Percentiles rank a stretch among this genome's conserved stretches.
phyloP scores from a whole-genome alignment of 1,140 invertebrate genomes.

The Drosophila bocqueti region DNA sequence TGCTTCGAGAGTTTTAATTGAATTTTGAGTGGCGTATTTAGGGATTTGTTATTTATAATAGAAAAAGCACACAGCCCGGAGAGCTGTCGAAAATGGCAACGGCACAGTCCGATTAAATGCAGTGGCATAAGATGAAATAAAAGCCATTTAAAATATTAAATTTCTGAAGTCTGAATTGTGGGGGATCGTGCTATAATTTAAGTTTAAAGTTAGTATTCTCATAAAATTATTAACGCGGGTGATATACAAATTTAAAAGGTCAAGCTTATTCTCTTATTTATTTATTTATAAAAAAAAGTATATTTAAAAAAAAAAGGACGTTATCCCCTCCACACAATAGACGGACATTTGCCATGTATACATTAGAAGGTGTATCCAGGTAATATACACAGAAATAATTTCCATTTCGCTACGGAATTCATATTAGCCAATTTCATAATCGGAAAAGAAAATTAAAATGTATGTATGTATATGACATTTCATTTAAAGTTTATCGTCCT shows the following conservation, averaged over 20 bases:
- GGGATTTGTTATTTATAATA: conserved; percentile 83
- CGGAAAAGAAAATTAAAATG: background rate
- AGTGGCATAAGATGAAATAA: conserved; percentile 11
- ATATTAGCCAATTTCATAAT: conserved; percentile 26
- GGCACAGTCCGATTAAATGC: conserved; percentile 44
- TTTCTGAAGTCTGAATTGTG: background rate
- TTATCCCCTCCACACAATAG: background rate
- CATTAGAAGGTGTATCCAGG: conserved; percentile 16
- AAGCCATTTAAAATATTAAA: conserved; percentile 6
- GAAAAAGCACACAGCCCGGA: conserved; percentile 55
- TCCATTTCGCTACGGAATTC: conserved; percentile 5
- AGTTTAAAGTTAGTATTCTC: background rate
- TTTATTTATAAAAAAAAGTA: background rate
- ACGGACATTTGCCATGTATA: background rate
- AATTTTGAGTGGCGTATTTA: conserved; percentile 81
- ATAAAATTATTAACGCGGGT: background rate
- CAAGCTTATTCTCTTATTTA: background rate
- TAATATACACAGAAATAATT: conserved; percentile 12
- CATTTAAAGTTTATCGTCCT: background rate
- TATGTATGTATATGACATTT: background rate
- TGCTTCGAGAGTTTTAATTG: conserved; percentile 80
- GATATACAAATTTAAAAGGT: too few species aligned
- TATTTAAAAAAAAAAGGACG: too few species aligned
- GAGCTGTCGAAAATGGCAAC: conserved; percentile 33
- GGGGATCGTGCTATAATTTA: background rate